A percentile compares a stretch with the other conserved stretches of the same genome.
Conservation (phyloP, 2,797 vertebrate species). For the Halcyon chelicuti region DNA sequence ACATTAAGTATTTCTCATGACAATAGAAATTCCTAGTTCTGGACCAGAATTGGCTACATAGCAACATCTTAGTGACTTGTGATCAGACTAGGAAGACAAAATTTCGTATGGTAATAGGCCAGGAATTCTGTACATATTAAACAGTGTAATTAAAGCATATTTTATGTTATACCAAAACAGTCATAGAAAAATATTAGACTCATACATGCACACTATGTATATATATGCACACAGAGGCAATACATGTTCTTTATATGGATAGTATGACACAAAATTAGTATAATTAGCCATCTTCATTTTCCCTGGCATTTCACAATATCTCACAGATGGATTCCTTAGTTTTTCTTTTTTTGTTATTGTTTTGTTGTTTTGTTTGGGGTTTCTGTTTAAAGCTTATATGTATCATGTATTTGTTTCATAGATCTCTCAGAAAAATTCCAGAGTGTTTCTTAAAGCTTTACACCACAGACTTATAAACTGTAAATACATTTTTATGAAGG, state of each 20-base stretch:
- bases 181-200: background rate
- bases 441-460: constrained; percentile 48
- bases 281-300: constrained; percentile 10
- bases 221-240: background rate
- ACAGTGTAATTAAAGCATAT: background rate
- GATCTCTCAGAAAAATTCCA: constrained; percentile 16
- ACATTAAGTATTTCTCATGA: background rate
- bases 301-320: constrained; percentile 36
- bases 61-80: background rate
- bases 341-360: background rate
- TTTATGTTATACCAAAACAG: background rate
- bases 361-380: background rate
- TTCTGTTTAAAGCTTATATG: background rate
- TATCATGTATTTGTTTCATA: background rate
- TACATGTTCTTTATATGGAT: background rate
- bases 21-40: background rate
- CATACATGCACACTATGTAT: background rate
- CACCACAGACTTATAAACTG: background rate
- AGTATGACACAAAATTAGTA: background rate
- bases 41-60: background rate
- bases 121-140: background rate
- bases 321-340: background rate
- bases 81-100: background rate
- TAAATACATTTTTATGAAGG: background rate
- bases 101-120: background rate